These are phyloP conservation scores for Rotaria sp. DNA, from an alignment of 2,888 invertebrate species.

Conservation along the genomic window DNA sequence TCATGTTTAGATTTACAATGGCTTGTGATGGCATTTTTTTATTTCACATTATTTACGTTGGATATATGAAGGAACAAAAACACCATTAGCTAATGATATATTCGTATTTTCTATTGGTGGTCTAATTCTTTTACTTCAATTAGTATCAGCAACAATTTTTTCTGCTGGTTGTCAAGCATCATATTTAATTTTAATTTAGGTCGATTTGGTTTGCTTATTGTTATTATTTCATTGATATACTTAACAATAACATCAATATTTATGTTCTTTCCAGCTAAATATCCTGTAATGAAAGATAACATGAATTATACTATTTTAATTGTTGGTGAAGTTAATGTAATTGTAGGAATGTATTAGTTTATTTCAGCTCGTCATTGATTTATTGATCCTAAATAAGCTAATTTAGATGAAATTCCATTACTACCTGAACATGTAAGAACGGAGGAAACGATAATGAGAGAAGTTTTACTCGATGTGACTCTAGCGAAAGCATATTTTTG, in stretches of 20 bases:
- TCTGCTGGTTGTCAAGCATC: background rate
- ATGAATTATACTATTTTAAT: background rate
- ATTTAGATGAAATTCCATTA: background rate
- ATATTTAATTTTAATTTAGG: conserved; percentile 5
- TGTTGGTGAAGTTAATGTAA: background rate
- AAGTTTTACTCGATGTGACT: background rate
- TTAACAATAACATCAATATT: background rate
- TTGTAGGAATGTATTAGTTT: background rate
- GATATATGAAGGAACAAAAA: background rate
- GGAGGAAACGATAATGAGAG: background rate
- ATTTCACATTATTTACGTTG: background rate
- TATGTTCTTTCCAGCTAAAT: background rate
- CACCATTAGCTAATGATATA: background rate
- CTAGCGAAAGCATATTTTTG: no score
- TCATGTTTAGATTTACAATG: background rate
- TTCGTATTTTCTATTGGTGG: background rate
- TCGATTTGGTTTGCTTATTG: background rate
- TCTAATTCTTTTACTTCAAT: background rate
- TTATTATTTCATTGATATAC: background rate
- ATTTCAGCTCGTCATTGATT: background rate
- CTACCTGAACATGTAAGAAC: background rate
- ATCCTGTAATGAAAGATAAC: background rate
- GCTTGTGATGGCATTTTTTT: conserved; percentile 2
- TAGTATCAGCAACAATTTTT: background rate
- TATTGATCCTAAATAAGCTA: background rate